A percentile compares a stretch with the other conserved stretches of the same genome.
Conservation (phyloP, 2,797 vertebrate genomes). For the Perodicticus potto region DNA sequence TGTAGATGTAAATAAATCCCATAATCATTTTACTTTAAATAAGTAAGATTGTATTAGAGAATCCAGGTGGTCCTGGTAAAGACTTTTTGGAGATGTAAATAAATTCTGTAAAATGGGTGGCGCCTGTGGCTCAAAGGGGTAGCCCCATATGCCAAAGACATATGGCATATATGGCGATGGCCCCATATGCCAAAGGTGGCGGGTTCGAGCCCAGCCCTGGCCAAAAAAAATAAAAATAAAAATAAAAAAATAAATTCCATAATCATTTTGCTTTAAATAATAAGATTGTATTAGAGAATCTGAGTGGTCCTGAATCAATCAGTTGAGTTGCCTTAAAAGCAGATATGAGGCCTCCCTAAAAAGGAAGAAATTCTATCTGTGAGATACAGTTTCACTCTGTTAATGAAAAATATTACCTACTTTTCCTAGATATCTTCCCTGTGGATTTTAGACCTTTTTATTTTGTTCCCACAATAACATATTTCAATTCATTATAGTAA, state of each 20-base stretch:
- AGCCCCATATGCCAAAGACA: too few relatives aligned
- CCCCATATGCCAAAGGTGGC: too few relatives aligned
- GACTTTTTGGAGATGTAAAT: too few relatives aligned
- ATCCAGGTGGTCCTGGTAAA: not conserved
- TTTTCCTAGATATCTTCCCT: rapidly evolving
- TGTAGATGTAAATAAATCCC: not conserved
- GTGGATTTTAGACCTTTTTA: not conserved
- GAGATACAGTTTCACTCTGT: not conserved
- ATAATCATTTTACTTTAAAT: not conserved
- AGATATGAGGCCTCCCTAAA: not conserved
- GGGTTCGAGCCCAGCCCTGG: too few relatives aligned
- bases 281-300: not conserved
- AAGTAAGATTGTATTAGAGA: not conserved
- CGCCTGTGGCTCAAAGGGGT: too few relatives aligned
- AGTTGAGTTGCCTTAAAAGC: not conserved
- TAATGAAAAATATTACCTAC: not conserved
- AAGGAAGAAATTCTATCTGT: not conserved
- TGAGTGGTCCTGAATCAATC: not conserved
- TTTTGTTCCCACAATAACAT: not conserved
- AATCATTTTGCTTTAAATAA: not conserved
- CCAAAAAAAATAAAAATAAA: too few relatives aligned
- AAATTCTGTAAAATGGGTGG: too few relatives aligned
- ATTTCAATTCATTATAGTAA: not conserved
- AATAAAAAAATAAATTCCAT: too few relatives aligned
- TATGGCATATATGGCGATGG: too few relatives aligned